Base-by-base conservation (phyloP, 1,140 invertebrate species). In the Aphidius gifuensis region DNA sequence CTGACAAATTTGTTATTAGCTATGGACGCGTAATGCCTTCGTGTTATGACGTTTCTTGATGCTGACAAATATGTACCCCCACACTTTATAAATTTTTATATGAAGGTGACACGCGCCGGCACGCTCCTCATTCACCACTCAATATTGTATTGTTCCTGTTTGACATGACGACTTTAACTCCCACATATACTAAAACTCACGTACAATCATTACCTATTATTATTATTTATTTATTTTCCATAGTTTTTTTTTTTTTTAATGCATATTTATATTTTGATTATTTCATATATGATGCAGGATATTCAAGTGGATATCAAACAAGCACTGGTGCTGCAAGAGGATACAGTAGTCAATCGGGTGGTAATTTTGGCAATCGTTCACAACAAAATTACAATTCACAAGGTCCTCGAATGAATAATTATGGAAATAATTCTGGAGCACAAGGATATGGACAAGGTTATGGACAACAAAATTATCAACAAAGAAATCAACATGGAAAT, bases 31-130 rank as follows among this genome's bases (percentile, higher is more conserved):
- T 51, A 58, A 40, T 48, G 43, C n/a, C 57, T 59, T 63, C 63
- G 69, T 77, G 75, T 77, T 78, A 80, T 78, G 76, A 80, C 75
- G 76, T 78, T 73, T 76, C 72, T 70, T 69, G 69, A 72, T 75
- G 72, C 73, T 73, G 69, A 69, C 73, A 73, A 75, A 77, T 70
- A 68, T 69, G 60, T 66, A 66, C 60, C 59, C 64, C 65, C 60
- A 68, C 51, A 60, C 57, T 23, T 32, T 21, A 54, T 62, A 51
- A 66, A 56, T 60, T 67, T 69, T 64, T 70, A 70, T 74, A 70
- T 69, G 67, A 70, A 68, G 62, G 66, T 68, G 76, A 73, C 79
- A 80, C 79, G 78, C 72, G 79, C 72, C 77, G 77, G 69, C 78
- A 80, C 78, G 74, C 74, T 76, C 67, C 75, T 32, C 60, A 74